Evolutionary conservation across 1,140 invertebrate genomes (phyloP).

Genomic region (Procambarus virginalis): DNA sequence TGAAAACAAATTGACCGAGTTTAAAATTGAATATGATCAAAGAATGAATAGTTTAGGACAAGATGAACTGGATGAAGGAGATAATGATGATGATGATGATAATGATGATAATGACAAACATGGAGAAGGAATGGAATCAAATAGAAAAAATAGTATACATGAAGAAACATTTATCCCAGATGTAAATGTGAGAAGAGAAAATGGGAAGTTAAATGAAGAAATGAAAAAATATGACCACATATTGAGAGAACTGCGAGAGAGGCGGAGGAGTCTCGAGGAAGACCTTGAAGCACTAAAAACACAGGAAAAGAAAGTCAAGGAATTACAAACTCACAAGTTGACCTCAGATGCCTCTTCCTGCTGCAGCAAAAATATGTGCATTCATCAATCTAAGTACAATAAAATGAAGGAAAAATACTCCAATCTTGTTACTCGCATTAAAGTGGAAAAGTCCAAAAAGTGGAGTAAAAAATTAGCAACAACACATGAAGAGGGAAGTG

Average conservation of each 20-base stretch:
- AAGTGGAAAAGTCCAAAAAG: slow-evolving; percentile 51
- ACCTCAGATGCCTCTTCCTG: background rate
- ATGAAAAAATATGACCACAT: slow-evolving; percentile 46
- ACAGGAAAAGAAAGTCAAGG: slow-evolving; percentile 44
- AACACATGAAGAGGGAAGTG: background rate
- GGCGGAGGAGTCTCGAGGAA: slow-evolving; percentile 41
- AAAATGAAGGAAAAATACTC: slow-evolving; percentile 47
- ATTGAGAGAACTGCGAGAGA: slow-evolving; percentile 32
- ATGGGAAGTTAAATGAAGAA: slow-evolving; percentile 10
- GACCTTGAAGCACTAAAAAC: slow-evolving; percentile 48
- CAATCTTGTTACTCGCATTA: slow-evolving; percentile 43
- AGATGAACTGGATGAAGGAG: background rate
- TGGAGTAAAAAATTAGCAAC: slow-evolving; percentile 6
- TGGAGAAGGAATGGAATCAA: background rate
- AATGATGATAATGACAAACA: background rate
- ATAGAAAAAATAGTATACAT: background rate
- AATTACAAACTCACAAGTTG: slow-evolving; percentile 23
- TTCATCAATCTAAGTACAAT: slow-evolving; percentile 51
- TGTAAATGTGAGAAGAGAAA: background rate
- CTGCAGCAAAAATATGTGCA: slow-evolving; percentile 19
- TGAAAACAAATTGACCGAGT: slow-evolving; percentile 55
- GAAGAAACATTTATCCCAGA: background rate
- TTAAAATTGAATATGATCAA: slow-evolving; percentile 59
- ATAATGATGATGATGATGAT: background rate
- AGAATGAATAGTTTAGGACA: slow-evolving; percentile 38